phyloP scores from a whole-genome alignment of 2,888 invertebrate species.

The Mystacides longicornis region DNA sequence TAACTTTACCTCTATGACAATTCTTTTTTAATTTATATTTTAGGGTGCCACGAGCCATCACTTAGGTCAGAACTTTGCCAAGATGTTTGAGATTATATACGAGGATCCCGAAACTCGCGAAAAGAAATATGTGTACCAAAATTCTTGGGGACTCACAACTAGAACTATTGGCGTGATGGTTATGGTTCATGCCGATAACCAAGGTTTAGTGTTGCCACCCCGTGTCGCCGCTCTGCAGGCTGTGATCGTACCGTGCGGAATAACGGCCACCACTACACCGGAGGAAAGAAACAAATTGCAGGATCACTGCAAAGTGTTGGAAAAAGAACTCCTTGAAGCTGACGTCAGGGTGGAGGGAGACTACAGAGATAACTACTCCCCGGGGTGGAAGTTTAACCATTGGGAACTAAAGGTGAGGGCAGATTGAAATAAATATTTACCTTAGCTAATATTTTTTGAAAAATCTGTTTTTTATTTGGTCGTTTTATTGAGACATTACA shows the following conservation, averaged over 20 bases:
- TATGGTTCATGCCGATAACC: constrained; percentile 93
- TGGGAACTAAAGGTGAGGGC: constrained; percentile 80
- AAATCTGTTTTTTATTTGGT: neutral
- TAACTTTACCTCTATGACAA: too few relatives aligned
- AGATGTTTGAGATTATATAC: constrained; percentile 96
- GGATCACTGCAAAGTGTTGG: constrained; percentile 62
- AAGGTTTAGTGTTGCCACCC: constrained; percentile 93
- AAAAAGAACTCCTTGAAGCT: constrained; percentile 50
- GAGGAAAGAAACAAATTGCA: constrained; percentile 63
- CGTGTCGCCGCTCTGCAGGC: constrained; percentile 80
- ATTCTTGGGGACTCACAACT: constrained; percentile 98
- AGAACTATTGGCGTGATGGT: constrained; percentile 92
- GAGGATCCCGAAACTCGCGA: constrained; percentile 90
- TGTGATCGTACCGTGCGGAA: constrained; percentile 92
- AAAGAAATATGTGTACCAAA: constrained; percentile 87
- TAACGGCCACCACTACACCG: constrained; percentile 73
- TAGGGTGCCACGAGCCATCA: constrained; percentile 96
- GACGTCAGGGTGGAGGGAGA: constrained; percentile 79
- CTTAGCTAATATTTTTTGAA: too few relatives aligned
- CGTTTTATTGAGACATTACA: neutral
- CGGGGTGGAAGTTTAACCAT: constrained; percentile 99
- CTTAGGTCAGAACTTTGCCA: constrained; percentile 97
- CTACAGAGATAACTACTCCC: constrained; percentile 90
- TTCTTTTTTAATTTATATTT: neutral
- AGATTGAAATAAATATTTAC: too few relatives aligned